Evolutionary conservation across 2,113 vertebrate species (phyloP).

Genomic region (Aspidoscelis tigris): DNA sequence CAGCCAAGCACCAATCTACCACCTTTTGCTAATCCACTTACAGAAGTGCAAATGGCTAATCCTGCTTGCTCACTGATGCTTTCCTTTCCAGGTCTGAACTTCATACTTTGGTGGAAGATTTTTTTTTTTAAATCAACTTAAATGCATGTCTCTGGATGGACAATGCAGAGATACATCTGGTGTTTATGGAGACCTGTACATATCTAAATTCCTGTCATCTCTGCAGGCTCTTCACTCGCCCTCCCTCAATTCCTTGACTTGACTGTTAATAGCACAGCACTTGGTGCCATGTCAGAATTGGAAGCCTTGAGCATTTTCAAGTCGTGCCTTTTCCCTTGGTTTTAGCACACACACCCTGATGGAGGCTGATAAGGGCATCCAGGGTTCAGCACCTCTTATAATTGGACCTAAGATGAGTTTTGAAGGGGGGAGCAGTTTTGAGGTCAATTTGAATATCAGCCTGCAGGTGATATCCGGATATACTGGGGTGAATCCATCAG

Average conservation of each 20-base stretch:
- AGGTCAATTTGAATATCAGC: constrained; percentile 61
- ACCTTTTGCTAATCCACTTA: constrained; percentile 68
- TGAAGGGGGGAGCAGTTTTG: background rate
- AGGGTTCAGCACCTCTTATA: constrained; percentile 63
- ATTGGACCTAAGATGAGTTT: constrained; percentile 57
- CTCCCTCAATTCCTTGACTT: constrained; percentile 1
- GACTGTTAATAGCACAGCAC: constrained; percentile 39
- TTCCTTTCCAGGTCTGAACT: constrained; percentile 11
- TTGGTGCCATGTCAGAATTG: constrained; percentile 47
- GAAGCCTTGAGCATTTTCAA: constrained; percentile 62
- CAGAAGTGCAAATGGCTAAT: constrained; percentile 63
- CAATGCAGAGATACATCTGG: background rate
- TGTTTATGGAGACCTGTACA: background rate
- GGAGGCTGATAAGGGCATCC: constrained; percentile 58
- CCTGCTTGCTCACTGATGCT: constrained; percentile 6
- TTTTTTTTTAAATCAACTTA: background rate
- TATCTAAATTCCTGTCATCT: constrained; percentile 26
- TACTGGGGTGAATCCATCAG: background rate
- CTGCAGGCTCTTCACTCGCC: constrained; percentile 3
- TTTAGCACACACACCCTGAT: constrained; percentile 28
- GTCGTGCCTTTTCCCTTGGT: constrained; percentile 45
- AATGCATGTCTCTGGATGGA: background rate
- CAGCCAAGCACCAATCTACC: constrained; percentile 62
- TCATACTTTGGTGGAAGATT: background rate
- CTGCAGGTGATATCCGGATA: constrained; percentile 59